Conservation (phyloP, 2,797 vertebrate species). For the Mormyrus hasselquistii region DNA sequence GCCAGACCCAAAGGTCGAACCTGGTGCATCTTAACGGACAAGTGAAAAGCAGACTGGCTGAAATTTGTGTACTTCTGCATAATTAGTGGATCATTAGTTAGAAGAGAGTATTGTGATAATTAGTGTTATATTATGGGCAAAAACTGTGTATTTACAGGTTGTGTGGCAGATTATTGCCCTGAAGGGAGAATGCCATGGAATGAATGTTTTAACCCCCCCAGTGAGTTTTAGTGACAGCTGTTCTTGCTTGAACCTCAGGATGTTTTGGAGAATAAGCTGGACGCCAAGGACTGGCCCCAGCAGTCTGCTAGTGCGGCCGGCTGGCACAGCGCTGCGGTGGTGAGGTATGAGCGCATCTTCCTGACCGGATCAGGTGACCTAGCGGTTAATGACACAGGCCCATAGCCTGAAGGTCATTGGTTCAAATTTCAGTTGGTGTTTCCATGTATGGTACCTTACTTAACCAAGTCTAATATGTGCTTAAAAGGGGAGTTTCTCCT, state of each 20-base stretch:
- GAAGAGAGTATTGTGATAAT: background rate
- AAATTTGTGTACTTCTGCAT: background rate
- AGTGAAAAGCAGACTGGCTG: background rate
- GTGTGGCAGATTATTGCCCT: background rate
- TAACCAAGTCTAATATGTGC: background rate
- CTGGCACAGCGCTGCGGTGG: constrained; percentile 90
- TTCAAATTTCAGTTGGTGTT: background rate
- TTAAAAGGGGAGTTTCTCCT: background rate
- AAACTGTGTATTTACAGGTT: background rate
- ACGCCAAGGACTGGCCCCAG: constrained; percentile 81
- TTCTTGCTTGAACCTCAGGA: constrained; percentile 58
- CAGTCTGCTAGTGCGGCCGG: constrained; percentile 74
- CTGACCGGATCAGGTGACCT: background rate
- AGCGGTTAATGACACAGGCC: background rate
- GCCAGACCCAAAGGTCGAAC: background rate
- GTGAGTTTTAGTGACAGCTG: background rate
- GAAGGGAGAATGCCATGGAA: background rate
- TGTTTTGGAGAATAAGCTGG: constrained; percentile 88
- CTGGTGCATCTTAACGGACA: background rate
- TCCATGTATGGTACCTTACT: background rate
- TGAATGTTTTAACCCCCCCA: background rate
- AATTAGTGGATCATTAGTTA: background rate
- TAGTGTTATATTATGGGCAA: background rate
- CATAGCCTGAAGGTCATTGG: background rate
- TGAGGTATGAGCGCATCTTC: constrained; percentile 66